Evolutionary conservation across 2,888 invertebrate species (phyloP).

Genomic region (Oscheius myriophilus): DNA sequence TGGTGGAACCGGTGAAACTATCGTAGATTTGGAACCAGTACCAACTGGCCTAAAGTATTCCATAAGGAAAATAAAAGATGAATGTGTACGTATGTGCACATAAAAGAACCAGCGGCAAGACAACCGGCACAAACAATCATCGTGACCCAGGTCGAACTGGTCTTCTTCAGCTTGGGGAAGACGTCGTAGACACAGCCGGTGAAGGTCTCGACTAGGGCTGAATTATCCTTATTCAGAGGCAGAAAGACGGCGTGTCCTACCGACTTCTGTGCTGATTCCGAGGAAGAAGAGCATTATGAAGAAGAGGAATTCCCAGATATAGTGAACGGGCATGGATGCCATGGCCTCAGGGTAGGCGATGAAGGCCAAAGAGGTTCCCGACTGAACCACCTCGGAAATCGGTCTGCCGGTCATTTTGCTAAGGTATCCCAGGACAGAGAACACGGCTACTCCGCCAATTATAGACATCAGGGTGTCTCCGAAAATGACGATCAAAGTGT

Average conservation of each 20-base stretch:
- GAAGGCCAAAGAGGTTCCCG: conserved; percentile 72
- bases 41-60: conserved; percentile 11
- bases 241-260: too few species aligned
- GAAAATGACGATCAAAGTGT: conserved; percentile 59
- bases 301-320: conserved; percentile 71
- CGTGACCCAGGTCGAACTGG: conserved; percentile 26
- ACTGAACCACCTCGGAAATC: conserved; percentile 42
- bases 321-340: conserved; percentile 69
- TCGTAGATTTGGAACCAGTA: conserved; percentile 28
- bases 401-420: conserved; percentile 35
- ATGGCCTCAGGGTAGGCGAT: conserved; percentile 72
- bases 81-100: conserved; percentile 31
- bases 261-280: conserved; percentile 65
- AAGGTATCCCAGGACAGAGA: conserved; percentile 56
- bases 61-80: background rate
- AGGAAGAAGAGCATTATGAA: conserved; percentile 72
- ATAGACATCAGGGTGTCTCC: conserved; percentile 62
- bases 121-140: conserved; percentile 14
- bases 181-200: conserved; percentile 29
- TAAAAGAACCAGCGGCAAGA: conserved; percentile 23
- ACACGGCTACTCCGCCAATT: conserved; percentile 57
- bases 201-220: conserved; percentile 37
- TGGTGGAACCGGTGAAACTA: conserved; percentile 18
- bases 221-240: background rate
- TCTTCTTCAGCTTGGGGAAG: conserved; percentile 23